Evolutionary conservation across 2,888 invertebrate species (phyloP).

Genomic region (Eucriotettix oculatus): DNA sequence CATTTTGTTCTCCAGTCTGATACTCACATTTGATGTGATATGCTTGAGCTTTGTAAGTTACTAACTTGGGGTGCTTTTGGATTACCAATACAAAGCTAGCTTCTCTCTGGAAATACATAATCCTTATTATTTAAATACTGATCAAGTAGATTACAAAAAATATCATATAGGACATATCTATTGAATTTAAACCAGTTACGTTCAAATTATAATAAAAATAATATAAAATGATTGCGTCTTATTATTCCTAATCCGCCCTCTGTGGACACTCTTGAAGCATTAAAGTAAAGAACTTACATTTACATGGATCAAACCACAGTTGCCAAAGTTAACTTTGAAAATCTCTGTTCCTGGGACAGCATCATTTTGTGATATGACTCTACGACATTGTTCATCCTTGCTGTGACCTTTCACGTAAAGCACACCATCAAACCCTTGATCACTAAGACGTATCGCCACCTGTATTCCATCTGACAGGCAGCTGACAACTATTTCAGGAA

Average conservation of each 20-base stretch:
- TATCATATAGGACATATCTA: too few relatives aligned
- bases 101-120: conserved; percentile 45
- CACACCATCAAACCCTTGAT: conserved; percentile 73
- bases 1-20: conserved; percentile 83
- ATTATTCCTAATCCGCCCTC: background rate
- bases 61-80: conserved; percentile 89
- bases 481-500: conserved; percentile 71
- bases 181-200: too few relatives aligned
- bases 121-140: too few relatives aligned
- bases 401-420: conserved; percentile 89
- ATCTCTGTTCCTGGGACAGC: conserved; percentile 48
- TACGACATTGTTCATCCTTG: conserved; percentile 77
- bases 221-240: background rate
- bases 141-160: too few relatives aligned
- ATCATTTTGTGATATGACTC: conserved; percentile 59
- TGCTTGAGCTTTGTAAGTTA: conserved; percentile 87
- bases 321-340: conserved; percentile 80
- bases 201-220: too few relatives aligned
- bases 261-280: background rate
- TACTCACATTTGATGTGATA: conserved; percentile 93
- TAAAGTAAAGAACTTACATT: conserved; percentile 43
- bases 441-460: conserved; percentile 58
- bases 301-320: conserved; percentile 78
- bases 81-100: conserved; percentile 88
- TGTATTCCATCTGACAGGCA: conserved; percentile 85